Evolutionary conservation across 2,888 invertebrate species (phyloP).

Genomic region (Achlya flavicornis): DNA sequence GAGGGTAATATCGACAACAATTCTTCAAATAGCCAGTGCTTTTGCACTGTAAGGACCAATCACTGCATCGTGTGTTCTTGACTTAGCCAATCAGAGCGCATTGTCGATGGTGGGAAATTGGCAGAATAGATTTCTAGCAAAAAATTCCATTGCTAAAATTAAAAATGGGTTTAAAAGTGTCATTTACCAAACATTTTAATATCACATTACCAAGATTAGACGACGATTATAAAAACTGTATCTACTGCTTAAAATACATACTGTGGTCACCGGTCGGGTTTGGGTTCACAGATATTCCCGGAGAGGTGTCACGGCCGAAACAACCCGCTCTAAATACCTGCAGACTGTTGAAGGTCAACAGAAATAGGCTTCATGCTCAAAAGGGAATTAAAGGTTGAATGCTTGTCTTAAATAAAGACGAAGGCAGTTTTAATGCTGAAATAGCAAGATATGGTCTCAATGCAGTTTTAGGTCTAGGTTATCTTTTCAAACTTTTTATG

Average conservation of each 20-base stretch:
- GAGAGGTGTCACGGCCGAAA: conserved; percentile 4
- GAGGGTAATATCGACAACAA: too few species aligned
- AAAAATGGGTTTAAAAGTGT: too few species aligned
- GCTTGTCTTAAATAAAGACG: neutral
- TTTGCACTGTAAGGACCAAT: too few species aligned
- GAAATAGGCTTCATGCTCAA: neutral
- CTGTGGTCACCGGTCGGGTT: neutral
- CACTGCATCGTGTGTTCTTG: too few species aligned
- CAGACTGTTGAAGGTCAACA: conserved; percentile 2
- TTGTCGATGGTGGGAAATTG: too few species aligned
- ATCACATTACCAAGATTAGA: too few species aligned
- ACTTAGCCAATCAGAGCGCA: too few species aligned
- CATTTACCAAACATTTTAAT: too few species aligned
- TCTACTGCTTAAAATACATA: neutral
- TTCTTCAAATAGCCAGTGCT: too few species aligned
- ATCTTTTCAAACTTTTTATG: neutral
- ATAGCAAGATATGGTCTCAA: neutral
- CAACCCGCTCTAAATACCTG: neutral
- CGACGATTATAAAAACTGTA: neutral
- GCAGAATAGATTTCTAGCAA: too few species aligned
- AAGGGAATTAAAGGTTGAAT: neutral
- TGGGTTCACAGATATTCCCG: neutral
- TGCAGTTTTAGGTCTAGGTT: conserved; percentile 1
- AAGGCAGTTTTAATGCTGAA: neutral
- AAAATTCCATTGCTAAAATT: too few species aligned